Conservation (phyloP, 2,113 vertebrate genomes). For the Taxidea taxus region DNA sequence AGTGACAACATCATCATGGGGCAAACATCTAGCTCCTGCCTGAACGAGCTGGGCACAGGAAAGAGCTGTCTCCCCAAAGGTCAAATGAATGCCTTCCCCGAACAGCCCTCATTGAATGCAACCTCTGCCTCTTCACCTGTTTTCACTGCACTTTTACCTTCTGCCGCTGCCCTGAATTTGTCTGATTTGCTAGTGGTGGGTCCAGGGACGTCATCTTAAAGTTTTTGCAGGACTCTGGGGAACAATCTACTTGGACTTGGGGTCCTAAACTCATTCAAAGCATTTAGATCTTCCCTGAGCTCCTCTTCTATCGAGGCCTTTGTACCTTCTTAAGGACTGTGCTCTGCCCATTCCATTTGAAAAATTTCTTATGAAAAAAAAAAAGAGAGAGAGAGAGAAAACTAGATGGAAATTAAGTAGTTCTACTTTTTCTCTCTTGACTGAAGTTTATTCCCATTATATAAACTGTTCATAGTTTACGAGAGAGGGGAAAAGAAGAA, state of each 20-base stretch:
- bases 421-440: neutral
- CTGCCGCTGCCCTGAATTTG: neutral
- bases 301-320: neutral
- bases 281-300: neutral
- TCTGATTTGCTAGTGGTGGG: neutral
- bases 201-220: neutral
- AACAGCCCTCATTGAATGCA: neutral
- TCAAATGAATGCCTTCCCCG: neutral
- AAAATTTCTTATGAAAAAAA: neutral
- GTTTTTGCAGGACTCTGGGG: neutral
- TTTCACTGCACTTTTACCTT: neutral
- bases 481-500: neutral
- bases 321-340: neutral
- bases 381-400: neutral
- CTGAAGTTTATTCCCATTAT: neutral
- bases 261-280: neutral
- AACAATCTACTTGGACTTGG: neutral
- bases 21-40: neutral
- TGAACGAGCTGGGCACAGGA: neutral
- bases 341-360: neutral
- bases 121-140: neutral
- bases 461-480: neutral
- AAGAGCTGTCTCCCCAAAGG: neutral
- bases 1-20: accelerated
- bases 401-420: neutral